These are phyloP conservation scores for Manis pentadactyla DNA, from an alignment of 2,797 vertebrate species.

Conservation along the genomic window DNA sequence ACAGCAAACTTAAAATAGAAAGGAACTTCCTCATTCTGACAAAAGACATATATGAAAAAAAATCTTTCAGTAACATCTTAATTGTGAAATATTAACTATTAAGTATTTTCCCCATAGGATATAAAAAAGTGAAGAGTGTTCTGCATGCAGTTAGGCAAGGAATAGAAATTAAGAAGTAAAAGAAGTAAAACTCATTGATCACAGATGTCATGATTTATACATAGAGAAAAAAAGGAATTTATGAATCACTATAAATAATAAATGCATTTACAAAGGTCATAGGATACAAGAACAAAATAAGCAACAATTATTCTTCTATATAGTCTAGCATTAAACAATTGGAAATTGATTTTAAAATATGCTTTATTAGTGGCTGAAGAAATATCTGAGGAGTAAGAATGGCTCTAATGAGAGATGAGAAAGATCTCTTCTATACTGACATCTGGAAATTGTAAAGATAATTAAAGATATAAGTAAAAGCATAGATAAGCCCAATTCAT, in stretches of 20 bases:
- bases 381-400: background rate
- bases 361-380: background rate
- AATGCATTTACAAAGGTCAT: background rate
- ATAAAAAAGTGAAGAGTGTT: background rate
- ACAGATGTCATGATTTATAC: background rate
- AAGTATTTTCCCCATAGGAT: background rate
- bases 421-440: background rate
- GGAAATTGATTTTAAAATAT: background rate
- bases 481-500: background rate
- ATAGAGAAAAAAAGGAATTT: background rate
- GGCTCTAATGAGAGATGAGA: background rate
- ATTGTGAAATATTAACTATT: background rate
- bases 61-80: background rate
- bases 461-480: background rate
- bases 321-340: background rate
- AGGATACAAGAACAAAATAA: background rate
- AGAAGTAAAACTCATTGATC: background rate
- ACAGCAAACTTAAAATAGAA: background rate
- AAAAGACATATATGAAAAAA: background rate
- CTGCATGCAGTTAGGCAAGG: background rate
- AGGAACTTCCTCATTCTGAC: background rate
- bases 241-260: background rate
- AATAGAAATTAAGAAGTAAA: conserved; percentile 14
- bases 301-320: background rate
- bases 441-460: background rate